Conservation (phyloP, 2,113 vertebrate species). For the Tyto alba region DNA sequence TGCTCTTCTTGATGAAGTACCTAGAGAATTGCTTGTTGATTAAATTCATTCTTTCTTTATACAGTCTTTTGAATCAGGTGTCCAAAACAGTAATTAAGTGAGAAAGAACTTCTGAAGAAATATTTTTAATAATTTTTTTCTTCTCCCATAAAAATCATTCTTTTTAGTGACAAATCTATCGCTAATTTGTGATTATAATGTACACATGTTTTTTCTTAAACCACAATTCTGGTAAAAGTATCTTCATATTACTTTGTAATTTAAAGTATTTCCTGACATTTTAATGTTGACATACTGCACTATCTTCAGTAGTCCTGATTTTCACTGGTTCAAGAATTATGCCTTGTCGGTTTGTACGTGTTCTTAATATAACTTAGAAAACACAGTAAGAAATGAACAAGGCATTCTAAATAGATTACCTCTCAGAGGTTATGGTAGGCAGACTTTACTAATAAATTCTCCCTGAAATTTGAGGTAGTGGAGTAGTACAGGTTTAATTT, state of each 20-base stretch:
- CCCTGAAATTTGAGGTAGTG: neutral
- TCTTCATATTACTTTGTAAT: neutral
- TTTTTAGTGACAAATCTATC: neutral
- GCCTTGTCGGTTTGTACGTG: neutral
- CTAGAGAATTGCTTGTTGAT: constrained; percentile 40
- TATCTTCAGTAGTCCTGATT: neutral
- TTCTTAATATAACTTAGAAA: neutral
- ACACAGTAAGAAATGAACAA: neutral
- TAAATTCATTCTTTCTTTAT: constrained; percentile 34
- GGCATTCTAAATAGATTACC: neutral
- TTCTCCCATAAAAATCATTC: neutral
- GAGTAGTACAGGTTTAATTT: neutral
- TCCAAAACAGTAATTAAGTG: constrained; percentile 39
- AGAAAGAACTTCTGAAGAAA: constrained; percentile 9
- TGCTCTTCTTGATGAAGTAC: constrained; percentile 41
- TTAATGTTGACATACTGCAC: neutral
- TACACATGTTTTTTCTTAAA: neutral
- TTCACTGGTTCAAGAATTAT: neutral
- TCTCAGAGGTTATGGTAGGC: neutral
- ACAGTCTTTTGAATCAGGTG: neutral
- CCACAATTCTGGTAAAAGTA: neutral
- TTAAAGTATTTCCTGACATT: neutral
- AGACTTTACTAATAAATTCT: neutral
- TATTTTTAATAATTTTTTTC: neutral
- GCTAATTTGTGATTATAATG: neutral